Evolutionary conservation across 2,888 invertebrate species (phyloP), one percentile per base, ranked within the genome.

Genomic region (Globia sparganii): DNA sequence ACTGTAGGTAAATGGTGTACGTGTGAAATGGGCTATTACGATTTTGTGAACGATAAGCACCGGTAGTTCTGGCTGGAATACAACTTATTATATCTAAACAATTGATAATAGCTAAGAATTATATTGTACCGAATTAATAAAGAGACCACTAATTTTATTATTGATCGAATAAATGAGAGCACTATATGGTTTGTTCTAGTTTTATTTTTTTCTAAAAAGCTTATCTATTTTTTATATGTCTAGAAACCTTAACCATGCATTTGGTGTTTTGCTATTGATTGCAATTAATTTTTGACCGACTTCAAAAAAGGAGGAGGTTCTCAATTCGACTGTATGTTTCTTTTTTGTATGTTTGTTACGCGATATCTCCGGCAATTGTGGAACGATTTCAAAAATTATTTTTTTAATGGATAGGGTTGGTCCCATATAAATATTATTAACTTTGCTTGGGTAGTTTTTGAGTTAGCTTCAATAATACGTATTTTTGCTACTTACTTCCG

Each of bases 111-210:
- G 31, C 46, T 68, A 64, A 66, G 25, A 62, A 70, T 49, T 28
- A 70, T 71, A 21, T 68, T 80, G 68, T 83, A 70, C 85, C 81
- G 70, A 81, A 72, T 83, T 68, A 49, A 77, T 68, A 49, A 77
- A 61, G 64, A 75, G 80, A 65, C 31, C 43, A 80, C 65, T 81
- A 43, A 74, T 81, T 67, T 81, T 67, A 69, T 66, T 80, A 78
- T 71, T 72, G 70, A 81, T 84, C 68, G 71, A 86, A 86, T 86
- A 81, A 81, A 87, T 84, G 34, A 84, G 76, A 87, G 78, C 81
- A 71, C 67, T 72, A 83, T 37, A 78, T 62, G 56, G 40, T 77
- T 77, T 58, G 11, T 69, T 46, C 5, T 62, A 0, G 72, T 85
- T 71, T 80, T 68, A 74, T 76, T 83, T n/a, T n/a, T n/a, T n/a